These are phyloP conservation scores for Platysteira castanea DNA, from an alignment of 2,113 vertebrate genomes.

Conservation along the genomic window DNA sequence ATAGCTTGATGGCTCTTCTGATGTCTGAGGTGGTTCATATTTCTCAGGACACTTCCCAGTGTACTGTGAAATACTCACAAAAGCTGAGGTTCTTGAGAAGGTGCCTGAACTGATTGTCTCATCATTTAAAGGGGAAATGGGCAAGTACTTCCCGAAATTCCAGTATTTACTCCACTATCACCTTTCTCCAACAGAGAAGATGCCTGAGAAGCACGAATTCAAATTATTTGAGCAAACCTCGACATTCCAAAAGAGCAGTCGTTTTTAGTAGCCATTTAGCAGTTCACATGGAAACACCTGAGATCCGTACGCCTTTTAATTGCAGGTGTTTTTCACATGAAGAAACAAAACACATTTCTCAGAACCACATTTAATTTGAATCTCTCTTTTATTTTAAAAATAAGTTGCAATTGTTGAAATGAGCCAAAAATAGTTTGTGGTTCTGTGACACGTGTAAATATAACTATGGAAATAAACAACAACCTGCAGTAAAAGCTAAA, in stretches of 20 bases:
- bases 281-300: background rate
- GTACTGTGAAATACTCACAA: constrained; percentile 34
- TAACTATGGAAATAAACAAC: background rate
- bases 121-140: constrained; percentile 68
- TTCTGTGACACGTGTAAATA: background rate
- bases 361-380: background rate
- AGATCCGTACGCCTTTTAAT: background rate
- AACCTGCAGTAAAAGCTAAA: background rate
- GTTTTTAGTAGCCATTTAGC: background rate
- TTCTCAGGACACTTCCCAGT: constrained; percentile 74
- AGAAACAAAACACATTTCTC: background rate
- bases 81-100: constrained; percentile 68
- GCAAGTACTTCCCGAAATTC: constrained; percentile 72
- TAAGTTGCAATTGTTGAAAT: background rate
- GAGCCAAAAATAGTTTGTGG: background rate
- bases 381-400: background rate
- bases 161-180: constrained; percentile 48
- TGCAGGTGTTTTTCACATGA: background rate
- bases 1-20: background rate
- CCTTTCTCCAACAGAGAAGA: constrained; percentile 72
- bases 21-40: constrained; percentile 60
- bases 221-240: background rate
- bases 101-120: constrained; percentile 67
- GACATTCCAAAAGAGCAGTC: background rate
- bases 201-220: constrained; percentile 31